Conservation (phyloP, 1,140 invertebrate genomes). For the Drosophila neocordata region DNA sequence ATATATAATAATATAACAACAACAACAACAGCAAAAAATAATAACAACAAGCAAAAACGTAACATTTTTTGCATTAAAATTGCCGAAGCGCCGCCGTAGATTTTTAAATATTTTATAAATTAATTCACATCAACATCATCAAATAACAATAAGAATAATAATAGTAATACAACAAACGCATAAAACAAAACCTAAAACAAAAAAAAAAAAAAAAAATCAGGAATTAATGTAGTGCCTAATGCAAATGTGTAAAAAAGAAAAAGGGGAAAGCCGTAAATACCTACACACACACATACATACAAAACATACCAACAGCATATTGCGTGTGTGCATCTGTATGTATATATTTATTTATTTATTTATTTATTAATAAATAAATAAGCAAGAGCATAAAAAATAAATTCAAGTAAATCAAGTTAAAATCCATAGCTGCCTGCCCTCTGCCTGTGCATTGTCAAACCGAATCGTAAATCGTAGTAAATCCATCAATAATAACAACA, state of each 20-base stretch:
- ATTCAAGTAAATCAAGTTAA: conserved; percentile 22
- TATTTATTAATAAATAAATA: conserved; percentile 43
- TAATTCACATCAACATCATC: conserved; percentile 29
- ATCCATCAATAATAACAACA: neutral
- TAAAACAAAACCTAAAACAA: neutral
- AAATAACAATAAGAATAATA: conserved; percentile 36
- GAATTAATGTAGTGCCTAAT: conserved; percentile 75
- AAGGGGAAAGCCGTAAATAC: conserved; percentile 27
- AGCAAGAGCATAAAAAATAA: conserved; percentile 27
- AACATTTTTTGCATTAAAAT: conserved; percentile 16
- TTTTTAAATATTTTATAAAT: conserved; percentile 61
- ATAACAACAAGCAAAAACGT: conserved; percentile 41
- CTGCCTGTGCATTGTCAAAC: conserved; percentile 7
- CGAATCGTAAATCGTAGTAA: neutral
- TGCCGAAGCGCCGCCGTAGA: conserved; percentile 31
- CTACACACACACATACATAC: neutral
- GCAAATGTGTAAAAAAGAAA: conserved; percentile 39
- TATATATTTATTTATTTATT: conserved; percentile 19
- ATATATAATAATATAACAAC: conserved; percentile 26
- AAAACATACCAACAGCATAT: neutral
- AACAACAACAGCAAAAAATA: conserved; percentile 20
- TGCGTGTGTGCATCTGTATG: neutral
- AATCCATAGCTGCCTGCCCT: neutral
- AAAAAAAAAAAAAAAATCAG: conserved; percentile 45
- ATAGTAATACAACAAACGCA: conserved; percentile 19